Evolutionary conservation across 1,140 invertebrate species (phyloP).

Genomic region (Monochamus saltuarius): DNA sequence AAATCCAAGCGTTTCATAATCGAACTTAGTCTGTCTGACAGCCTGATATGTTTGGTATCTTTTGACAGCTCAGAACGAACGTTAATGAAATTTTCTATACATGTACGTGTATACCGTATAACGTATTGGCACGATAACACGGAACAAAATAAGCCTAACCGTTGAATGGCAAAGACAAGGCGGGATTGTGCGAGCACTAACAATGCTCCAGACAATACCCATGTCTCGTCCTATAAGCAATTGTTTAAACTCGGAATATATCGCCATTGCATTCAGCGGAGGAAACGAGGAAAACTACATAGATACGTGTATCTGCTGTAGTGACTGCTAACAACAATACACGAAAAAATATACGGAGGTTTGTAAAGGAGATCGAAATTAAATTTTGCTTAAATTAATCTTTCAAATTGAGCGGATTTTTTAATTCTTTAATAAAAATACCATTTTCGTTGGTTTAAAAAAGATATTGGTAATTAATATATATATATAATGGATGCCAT

Average conservation of each 20-base stretch:
- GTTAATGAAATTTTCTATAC: constrained; percentile 29
- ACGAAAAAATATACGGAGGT: too few species aligned
- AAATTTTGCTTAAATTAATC: too few species aligned
- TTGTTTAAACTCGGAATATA: constrained; percentile 6
- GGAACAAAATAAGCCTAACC: constrained; percentile 12
- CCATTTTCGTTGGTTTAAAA: too few species aligned
- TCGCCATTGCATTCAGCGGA: neutral
- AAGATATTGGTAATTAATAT: too few species aligned
- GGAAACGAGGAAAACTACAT: neutral
- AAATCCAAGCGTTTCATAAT: too few species aligned
- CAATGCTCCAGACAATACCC: constrained; percentile 12
- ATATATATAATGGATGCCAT: too few species aligned
- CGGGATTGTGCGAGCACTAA: constrained; percentile 10
- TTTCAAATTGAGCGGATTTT: too few species aligned
- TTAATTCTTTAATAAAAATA: too few species aligned
- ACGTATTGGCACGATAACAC: constrained; percentile 14
- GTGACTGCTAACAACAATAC: too few species aligned
- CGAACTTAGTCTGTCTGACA: too few species aligned
- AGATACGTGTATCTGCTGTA: too few species aligned
- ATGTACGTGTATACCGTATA: constrained; percentile 9
- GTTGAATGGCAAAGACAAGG: constrained; percentile 10
- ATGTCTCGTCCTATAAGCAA: constrained; percentile 5
- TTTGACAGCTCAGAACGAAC: constrained; percentile 26
- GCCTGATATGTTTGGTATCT: constrained; percentile 5
- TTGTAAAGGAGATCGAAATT: too few species aligned